phyloP scores from a whole-genome alignment of 2,113 vertebrate genomes.

The Proteles cristata region DNA sequence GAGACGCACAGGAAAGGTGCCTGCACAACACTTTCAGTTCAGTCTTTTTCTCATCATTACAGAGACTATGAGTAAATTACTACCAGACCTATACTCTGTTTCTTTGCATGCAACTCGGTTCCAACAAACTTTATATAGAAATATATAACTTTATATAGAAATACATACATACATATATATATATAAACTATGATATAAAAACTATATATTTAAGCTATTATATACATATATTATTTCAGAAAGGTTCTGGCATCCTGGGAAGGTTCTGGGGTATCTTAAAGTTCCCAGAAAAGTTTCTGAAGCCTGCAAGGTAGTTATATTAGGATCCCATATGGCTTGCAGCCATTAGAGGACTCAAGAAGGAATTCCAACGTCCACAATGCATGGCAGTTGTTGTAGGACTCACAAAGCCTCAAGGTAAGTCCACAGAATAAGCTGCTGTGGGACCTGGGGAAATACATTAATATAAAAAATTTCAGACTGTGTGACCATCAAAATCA shows the following conservation, averaged over 20 bases:
- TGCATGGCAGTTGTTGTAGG: not conserved
- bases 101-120: not conserved
- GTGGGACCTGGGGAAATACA: not conserved
- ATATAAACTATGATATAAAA: no score
- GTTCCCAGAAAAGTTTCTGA: not conserved
- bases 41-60: not conserved
- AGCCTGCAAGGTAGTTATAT: not conserved
- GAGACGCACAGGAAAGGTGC: not conserved
- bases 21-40: not conserved
- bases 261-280: not conserved
- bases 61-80: not conserved
- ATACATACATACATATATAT: not conserved
- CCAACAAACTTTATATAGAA: not conserved
- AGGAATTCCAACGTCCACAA: not conserved
- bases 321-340: not conserved
- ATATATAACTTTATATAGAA: not conserved
- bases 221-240: not conserved
- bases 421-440: not conserved
- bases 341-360: not conserved
- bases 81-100: not conserved
- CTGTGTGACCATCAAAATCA: not conserved
- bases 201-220: no score
- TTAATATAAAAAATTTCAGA: not conserved
- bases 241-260: not conserved
- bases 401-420: not conserved